Percentiles rank a stretch among this genome's conserved stretches.
phyloP scores from a whole-genome alignment of 2,888 invertebrate genomes.

The Pristionchus exspectatus region DNA sequence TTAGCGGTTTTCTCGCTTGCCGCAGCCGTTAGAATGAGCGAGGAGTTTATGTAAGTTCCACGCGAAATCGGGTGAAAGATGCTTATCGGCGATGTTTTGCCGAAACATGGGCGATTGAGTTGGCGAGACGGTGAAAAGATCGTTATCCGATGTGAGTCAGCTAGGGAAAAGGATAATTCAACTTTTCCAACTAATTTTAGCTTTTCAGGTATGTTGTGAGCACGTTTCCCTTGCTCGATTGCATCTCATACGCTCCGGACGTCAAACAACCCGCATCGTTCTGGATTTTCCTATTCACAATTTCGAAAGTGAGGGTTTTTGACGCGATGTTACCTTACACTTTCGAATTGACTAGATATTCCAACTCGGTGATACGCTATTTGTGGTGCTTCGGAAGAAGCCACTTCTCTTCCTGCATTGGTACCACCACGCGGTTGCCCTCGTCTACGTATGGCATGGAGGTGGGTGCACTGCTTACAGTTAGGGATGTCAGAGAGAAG shows the following conservation, averaged over 20 bases:
- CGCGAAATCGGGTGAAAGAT: not conserved
- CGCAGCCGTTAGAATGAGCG: conserved; percentile 62
- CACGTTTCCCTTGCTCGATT: not conserved
- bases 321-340: not conserved
- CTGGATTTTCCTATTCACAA: not conserved
- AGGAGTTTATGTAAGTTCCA: conserved; percentile 11
- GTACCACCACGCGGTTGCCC: conserved; percentile 96
- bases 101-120: not conserved
- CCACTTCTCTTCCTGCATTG: conserved; percentile 83
- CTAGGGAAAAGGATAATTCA: too few species aligned
- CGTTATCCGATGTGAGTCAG: too few species aligned
- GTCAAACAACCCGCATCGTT: not conserved
- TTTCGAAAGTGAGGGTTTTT: not conserved
- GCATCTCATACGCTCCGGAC: not conserved
- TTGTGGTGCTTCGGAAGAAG: conserved; percentile 90
- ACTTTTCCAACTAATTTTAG: too few species aligned
- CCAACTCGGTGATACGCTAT: conserved; percentile 88
- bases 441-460: conserved; percentile 89
- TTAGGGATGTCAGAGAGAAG: too few species aligned
- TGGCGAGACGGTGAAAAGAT: too few species aligned
- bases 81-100: not conserved
- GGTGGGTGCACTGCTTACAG: too few species aligned
- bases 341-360: conserved; percentile 62
- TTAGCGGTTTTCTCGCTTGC: conserved; percentile 80
- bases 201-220: not conserved